Base-by-base conservation (phyloP, 2,797 vertebrate species). In the Etheostoma nigrum region DNA sequence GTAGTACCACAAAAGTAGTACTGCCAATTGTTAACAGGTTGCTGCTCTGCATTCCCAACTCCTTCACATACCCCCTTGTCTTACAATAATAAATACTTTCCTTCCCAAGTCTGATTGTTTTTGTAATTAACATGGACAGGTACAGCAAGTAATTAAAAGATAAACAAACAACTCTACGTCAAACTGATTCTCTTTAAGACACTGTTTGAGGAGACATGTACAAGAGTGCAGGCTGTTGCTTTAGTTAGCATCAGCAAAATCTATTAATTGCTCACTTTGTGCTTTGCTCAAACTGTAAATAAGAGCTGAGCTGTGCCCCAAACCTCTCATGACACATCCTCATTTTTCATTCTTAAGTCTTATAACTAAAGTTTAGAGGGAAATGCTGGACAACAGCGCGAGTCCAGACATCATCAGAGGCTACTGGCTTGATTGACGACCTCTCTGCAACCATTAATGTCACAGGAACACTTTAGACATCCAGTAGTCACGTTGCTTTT, bases 371-470 rank as follows among this genome's bases (percentile, higher is more conserved):
- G 74, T 88, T 89, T 83, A 61, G 72, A 90, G 83, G 81, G 65
- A 87, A 87, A 88, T 15, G 48, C 73, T 18, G 79, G 85, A 91
- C 84, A 82, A 86, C 55, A 21, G 77, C 53, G 40, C 75, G 62
- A 86, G 86, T 85, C 49, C 36, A 91, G 88, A 84, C 72, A 76
- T 90, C 86, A 89, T 86, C 85, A 76, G 68, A 79, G 66, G 64
- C 77, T 18, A 53, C 71, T 83, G 81, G 52, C 71, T 74, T 92
- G 93, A 93, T 90, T 89, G 80, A 92, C 72, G 77, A 91, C 81
- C 82, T 86, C 89, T 85, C 72, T 12, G 83, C 25, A 58, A 33
- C 79, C 71, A 72, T 87, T 89, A 85, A 79, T 71, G 76, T 73
- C 40, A 19, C 73, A 40, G 83, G 27, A 81, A 83, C 82, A 77